A percentile compares a stretch with the other conserved stretches of the same genome.
Conservation (phyloP, 2,113 vertebrate genomes). For the Columbina picui region DNA sequence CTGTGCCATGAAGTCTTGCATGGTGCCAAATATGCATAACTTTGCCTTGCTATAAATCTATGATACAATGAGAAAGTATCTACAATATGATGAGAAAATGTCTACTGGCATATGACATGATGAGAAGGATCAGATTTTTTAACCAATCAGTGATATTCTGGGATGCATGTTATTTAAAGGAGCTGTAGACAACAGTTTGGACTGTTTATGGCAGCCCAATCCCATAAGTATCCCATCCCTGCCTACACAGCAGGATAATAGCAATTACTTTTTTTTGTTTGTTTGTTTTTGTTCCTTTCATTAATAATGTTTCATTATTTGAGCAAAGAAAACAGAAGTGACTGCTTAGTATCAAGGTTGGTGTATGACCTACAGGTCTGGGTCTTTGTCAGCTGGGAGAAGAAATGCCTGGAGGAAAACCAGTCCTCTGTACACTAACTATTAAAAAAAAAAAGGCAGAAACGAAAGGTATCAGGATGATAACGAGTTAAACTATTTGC, state of each 20-base stretch:
- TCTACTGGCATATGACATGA: neutral
- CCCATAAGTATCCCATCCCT: neutral
- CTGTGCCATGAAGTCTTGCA: neutral
- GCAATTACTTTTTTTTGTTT: neutral
- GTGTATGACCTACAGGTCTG: neutral
- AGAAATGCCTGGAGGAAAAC: neutral
- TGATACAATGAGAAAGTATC: neutral
- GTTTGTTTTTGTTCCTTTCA: neutral
- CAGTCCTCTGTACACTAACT: neutral
- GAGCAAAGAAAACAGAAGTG: neutral
- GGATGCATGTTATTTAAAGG: neutral
- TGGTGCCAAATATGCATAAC: neutral
- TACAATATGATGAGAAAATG: neutral
- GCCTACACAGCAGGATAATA: neutral
- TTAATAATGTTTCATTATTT: neutral
- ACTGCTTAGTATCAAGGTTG: neutral
- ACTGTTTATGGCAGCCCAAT: neutral
- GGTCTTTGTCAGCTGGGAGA: neutral
- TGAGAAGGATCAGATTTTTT: neutral
- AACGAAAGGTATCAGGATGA: slow-evolving; percentile 14
- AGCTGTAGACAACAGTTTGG: neutral
- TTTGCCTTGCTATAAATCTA: neutral
- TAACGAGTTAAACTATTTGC: neutral
- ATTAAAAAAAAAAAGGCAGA: neutral
- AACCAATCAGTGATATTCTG: neutral